These are phyloP conservation scores for Drosophila neotestacea DNA, from an alignment of 2,888 invertebrate genomes.

Conservation along the genomic window DNA sequence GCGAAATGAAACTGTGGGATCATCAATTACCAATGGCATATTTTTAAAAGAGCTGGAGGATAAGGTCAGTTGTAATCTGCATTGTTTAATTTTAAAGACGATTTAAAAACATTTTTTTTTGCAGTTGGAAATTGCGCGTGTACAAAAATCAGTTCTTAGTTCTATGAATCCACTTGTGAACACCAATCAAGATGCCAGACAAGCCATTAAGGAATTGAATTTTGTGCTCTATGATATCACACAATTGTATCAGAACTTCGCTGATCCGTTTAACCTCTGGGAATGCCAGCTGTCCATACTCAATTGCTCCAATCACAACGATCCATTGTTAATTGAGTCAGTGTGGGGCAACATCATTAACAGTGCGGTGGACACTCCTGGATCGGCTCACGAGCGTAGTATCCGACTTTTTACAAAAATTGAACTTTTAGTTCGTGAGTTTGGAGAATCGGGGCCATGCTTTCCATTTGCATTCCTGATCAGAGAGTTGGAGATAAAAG, in stretches of 20 bases:
- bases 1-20: constrained; percentile 93
- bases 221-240: constrained; percentile 94
- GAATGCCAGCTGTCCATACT: constrained; percentile 98
- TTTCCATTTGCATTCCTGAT: constrained; percentile 95
- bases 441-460: constrained; percentile 93
- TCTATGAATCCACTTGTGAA: constrained; percentile 86
- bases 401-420: constrained; percentile 91
- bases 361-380: constrained; percentile 83
- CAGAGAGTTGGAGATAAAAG: constrained; percentile 91
- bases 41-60: constrained; percentile 96
- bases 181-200: constrained; percentile 87
- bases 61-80: constrained; percentile 86
- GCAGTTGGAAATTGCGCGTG: constrained; percentile 92
- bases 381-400: constrained; percentile 87
- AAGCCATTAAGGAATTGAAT: constrained; percentile 91
- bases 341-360: constrained; percentile 94
- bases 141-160: constrained; percentile 90
- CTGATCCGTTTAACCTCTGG: constrained; percentile 94
- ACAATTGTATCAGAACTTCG: constrained; percentile 96
- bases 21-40: constrained; percentile 90
- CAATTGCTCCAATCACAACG: constrained; percentile 96
- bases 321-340: constrained; percentile 93
- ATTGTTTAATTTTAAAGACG: neutral
- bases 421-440: constrained; percentile 91
- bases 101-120: constrained; percentile 4